Base-by-base conservation (phyloP, 1,140 invertebrate species). In the Pissodes strobi region DNA sequence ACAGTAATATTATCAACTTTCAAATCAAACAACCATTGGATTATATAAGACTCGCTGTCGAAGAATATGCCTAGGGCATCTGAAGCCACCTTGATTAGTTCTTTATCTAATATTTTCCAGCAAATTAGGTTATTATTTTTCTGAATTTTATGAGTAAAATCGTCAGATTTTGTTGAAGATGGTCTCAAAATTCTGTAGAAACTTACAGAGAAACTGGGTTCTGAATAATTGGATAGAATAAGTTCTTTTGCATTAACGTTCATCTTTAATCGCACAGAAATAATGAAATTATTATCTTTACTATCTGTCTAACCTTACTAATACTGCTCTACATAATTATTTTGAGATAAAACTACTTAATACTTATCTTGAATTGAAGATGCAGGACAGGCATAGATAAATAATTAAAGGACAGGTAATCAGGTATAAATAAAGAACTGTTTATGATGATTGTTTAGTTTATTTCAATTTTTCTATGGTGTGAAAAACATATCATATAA, bases 11-110 rank as follows among this genome's bases (percentile, higher is more conserved):
- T 22, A 17, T 56, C 69, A 21, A 37, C 15, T 34, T 58, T 62
- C 10, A 65, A 55, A 27, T 65, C 61, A 52, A 67, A 69, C n/a
- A 18, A 23, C 67, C 67, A 69, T 34, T 67, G 64, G 9, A 71
- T 22, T 25, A 71, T 38, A 49, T 69, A 67, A 48, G 61, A 53
- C 43, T 69, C 59, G 2, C 30, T 13, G 41, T 62, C 49, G 25
- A 59, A 67, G 21, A 71, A 62, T 41, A 67, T 48, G 8, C 60
- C 61, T 23, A n/a, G 25, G 19, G 21, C 10, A 23, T 55, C 17
- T 21, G 30, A 34, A 9, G 38, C 37, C n/a, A 65, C 9, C 37
- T 56, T 25, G 30, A 49, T n/a, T 6, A 71, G 38, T 10, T 60
- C 23, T 15, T 61, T 25, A 41, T 59, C 55, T 9, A 51, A 17